Evolutionary conservation across 2,797 vertebrate genomes (phyloP), one percentile per base, ranked within the genome.

Genomic region (Anguilla pacifica): DNA sequence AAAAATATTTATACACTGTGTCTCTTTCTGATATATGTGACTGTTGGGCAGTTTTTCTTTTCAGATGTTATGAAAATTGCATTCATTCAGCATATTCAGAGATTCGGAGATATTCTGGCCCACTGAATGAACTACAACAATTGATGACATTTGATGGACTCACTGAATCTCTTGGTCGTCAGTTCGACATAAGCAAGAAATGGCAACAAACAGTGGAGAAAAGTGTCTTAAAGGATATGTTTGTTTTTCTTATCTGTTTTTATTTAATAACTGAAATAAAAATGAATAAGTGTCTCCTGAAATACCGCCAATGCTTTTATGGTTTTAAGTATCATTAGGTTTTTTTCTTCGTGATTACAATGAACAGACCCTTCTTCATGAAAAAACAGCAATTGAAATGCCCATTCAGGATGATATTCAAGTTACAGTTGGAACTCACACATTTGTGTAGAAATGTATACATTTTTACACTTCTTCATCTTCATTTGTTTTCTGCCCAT

Each of bases 291-390:
- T 79, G 15, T 79, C 74, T 79, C 15, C 19, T 15, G 2, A 43
- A 43, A 79, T 43, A 43, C 35, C 31, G 74, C 22, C 74, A 79
- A 39, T 39, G 15, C 6, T 79, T 43, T 79, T 46, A 79, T 39
- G 17, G 13, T 43, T 35, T 31, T 31, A 19, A 17, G 15, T 13
- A 72, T 72, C 10, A 10, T 72, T 28, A 13, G 74, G 35, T 13
- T 5, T 77, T 46, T 82, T n/a, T 51, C 22, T 51, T 25, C n/a
- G 79, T 51, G 79, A n/a, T 19, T 82, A 82, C 43, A 82, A 2
- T 82, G 43, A 82, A n/a, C 46, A 82, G 79, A 82, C 46, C 79
- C 43, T 82, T n/a, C 9, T n/a, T 46, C 79, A 82, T 49, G 11
- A 49, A n/a, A 49, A 82, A 82, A 15, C 2, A 39, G 3, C 35